Evolutionary conservation across 2,888 invertebrate species (phyloP).

Genomic region (Scaptomyza caliginosa): DNA sequence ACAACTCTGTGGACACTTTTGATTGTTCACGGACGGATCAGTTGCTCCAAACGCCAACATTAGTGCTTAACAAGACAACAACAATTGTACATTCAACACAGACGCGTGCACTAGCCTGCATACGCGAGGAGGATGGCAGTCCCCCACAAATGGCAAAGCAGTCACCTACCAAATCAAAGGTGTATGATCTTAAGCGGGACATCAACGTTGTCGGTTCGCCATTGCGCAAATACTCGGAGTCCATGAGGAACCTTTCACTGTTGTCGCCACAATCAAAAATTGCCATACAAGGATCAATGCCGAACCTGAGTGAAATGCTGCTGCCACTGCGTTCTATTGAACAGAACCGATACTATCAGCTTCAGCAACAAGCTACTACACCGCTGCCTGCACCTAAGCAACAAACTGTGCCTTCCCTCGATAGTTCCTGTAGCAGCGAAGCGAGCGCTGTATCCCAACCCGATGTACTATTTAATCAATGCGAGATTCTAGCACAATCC

Average conservation of each 20-base stretch:
- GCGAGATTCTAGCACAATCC: constrained; percentile 84
- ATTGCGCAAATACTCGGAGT: constrained; percentile 82
- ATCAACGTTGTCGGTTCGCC: constrained; percentile 82
- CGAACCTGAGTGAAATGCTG: constrained; percentile 83
- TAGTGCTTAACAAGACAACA: constrained; percentile 74
- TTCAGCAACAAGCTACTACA: constrained; percentile 3
- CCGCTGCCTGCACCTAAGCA: constrained; percentile 1
- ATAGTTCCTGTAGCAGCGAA: constrained; percentile 68
- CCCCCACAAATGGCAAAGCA: constrained; percentile 25
- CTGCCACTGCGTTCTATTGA: constrained; percentile 82
- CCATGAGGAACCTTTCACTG: constrained; percentile 82
- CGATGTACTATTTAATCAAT: constrained; percentile 81
- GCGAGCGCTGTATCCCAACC: constrained; percentile 70
- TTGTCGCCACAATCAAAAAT: constrained; percentile 70
- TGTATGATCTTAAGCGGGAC: constrained; percentile 76
- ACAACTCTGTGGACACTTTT: constrained; percentile 61
- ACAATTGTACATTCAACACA: constrained; percentile 66
- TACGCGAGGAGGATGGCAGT: constrained; percentile 78
- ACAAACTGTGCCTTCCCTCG: constrained; percentile 41
- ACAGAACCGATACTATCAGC: constrained; percentile 82
- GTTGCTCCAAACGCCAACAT: constrained; percentile 32
- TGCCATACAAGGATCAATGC: constrained; percentile 83
- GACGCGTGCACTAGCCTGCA: constrained; percentile 74
- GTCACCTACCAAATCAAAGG: constrained; percentile 18
- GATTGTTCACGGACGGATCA: constrained; percentile 52